Base-by-base conservation (phyloP, 2,888 invertebrate genomes). In the Flexamia atlantica region DNA sequence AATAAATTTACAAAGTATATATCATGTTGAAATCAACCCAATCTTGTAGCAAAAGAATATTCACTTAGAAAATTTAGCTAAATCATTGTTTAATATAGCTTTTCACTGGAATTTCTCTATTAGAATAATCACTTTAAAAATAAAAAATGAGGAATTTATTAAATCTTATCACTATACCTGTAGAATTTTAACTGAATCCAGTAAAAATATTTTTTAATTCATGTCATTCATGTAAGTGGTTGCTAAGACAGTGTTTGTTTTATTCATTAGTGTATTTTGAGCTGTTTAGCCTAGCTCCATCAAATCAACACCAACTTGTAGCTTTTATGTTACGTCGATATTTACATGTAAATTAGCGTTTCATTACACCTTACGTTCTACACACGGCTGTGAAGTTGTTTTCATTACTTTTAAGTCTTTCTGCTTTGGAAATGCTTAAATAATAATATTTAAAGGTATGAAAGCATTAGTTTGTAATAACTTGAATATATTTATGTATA, bases 251-350 rank as follows among this genome's bases (percentile, higher is more conserved):
- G 25, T 64, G 64, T 64, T 30, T 64, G 3, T 28, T 64, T 64
- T 64, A 30, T 64, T 64, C 7, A 30, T 9, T 30, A 30, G 64
- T 7, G 17, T 64, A 64, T 64, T 64, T 30, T 28, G 64, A 64
- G 64, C 64, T 64, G 64, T 28, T 64, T 64, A 64, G 64, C 64
- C 30, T 64, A 64, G 64, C 70, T 70, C 70, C 40, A 20, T 70
- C 32, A 70, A 40, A 70, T 40, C 40, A 70, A 70, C 70, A 70
- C 70, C 70, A 70, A 70, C 40, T 32, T 70, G 20, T 68, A 40
- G 40, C 70, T 40, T 40, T 70, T 70, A 36, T 20, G 70, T 70
- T 40, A 40, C 40, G 28, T 70, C 40, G 20, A 28, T 28, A 17
- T 28, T 64, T 64, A 30, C 28, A 64, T 36, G 68, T 30, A 68